Evolutionary conservation across 2,888 invertebrate genomes (phyloP).

Genomic region (Zonitis immaculata): DNA sequence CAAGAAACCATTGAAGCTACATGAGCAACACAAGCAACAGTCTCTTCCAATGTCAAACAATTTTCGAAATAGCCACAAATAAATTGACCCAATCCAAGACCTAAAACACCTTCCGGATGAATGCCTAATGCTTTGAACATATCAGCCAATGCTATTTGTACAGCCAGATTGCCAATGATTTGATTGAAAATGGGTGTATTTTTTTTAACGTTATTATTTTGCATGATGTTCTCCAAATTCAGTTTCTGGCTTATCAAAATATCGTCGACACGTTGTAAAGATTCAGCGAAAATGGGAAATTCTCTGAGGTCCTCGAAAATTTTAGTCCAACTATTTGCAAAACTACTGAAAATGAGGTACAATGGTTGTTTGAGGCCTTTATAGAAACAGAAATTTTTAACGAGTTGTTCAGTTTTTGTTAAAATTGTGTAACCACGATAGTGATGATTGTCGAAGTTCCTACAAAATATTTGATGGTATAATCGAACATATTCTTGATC

Average conservation of each 20-base stretch:
- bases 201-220: not conserved
- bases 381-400: not conserved
- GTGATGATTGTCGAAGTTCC: not conserved
- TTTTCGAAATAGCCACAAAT: slow-evolving; percentile 90
- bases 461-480: slow-evolving; percentile 9
- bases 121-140: slow-evolving; percentile 51
- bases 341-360: slow-evolving; percentile 75
- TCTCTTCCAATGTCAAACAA: slow-evolving; percentile 76
- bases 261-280: slow-evolving; percentile 51
- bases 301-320: slow-evolving; percentile 76
- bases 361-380: slow-evolving; percentile 7
- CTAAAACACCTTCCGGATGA: slow-evolving; percentile 28
- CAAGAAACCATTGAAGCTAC: not conserved
- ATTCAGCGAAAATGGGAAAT: slow-evolving; percentile 66
- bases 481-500: slow-evolving; percentile 11
- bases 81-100: slow-evolving; percentile 87
- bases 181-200: not conserved
- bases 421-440: slow-evolving; percentile 8
- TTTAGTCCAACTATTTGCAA: slow-evolving; percentile 84
- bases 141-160: slow-evolving; percentile 52
- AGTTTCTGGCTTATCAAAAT: slow-evolving; percentile 1
- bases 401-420: not conserved
- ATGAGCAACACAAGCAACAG: slow-evolving; percentile 50
- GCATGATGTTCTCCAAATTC: slow-evolving; percentile 1
- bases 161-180: slow-evolving; percentile 46